phyloP scores from a whole-genome alignment of 1,140 invertebrate genomes.

The Temnothorax longispinosus region DNA sequence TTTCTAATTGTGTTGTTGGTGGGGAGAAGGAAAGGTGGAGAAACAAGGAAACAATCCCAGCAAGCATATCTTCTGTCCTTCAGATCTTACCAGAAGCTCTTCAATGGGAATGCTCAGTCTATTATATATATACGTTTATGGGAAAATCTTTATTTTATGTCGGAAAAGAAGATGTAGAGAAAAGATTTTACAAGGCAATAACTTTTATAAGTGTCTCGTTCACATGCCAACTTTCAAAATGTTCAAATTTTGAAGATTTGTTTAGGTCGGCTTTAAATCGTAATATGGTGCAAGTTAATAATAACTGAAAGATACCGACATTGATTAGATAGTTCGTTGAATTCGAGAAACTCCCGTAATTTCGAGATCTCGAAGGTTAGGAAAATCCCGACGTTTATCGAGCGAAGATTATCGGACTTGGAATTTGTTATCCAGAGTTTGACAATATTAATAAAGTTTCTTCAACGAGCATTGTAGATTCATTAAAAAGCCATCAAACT shows the following conservation, averaged over 20 bases:
- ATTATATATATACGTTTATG: too few species aligned
- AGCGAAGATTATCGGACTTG: conserved; percentile 28
- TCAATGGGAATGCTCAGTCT: too few species aligned
- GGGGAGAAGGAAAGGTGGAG: too few species aligned
- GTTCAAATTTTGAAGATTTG: background rate
- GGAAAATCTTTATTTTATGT: background rate
- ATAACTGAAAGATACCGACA: conserved; percentile 17
- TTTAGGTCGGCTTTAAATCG: background rate
- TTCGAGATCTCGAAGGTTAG: conserved; percentile 36
- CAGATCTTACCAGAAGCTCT: too few species aligned
- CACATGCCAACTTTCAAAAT: background rate
- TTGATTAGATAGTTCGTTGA: conserved; percentile 24
- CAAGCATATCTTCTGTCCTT: too few species aligned
- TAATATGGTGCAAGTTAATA: conserved; percentile 13
- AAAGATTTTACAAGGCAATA: background rate
- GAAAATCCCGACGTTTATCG: conserved; percentile 14
- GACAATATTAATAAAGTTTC: conserved; percentile 38
- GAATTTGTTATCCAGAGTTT: conserved; percentile 6
- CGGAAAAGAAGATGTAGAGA: background rate
- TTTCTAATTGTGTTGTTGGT: too few species aligned
- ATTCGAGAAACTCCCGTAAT: conserved; percentile 46
- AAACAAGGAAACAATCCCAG: too few species aligned
- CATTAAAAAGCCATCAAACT: background rate
- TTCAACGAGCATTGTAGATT: background rate
- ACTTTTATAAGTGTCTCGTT: background rate